Base-by-base conservation (phyloP, 37 sponge, comb jelly and placozoan genomes). In the Halisarca cf. caerulea region DNA sequence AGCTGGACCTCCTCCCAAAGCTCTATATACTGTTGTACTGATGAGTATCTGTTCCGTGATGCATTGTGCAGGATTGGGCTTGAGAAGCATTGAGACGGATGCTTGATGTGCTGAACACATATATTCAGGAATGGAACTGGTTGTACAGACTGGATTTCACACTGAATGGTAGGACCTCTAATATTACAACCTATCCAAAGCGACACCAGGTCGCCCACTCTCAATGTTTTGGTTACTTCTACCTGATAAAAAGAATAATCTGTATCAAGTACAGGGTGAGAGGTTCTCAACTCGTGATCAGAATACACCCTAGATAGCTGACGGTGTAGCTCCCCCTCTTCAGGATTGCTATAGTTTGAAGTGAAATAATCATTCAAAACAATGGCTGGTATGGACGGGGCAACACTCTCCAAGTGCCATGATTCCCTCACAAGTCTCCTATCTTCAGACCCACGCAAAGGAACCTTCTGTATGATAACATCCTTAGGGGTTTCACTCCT, bases 61-160 rank as follows among this genome's bases (percentile, higher is more conserved):
- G 92, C 92, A 25, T 83, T 61, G 21, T 59, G 24, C 0, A 88
- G 80, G 7, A 59, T 45, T 2, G 84, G 41, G 40, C 72, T 84
- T 42, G 89, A 88, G 58, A 92, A 92, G 58, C 92, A 89, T n/a
- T 86, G 80, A 14, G 92, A 82, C 14, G 92, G 89, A 40, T 83
- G 71, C 11, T 60, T 9, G 57, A 82, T 92, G 72, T 92, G 92
- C 33, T 92, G 86, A 3, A 89, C 32, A 38, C 92, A 92, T 23
- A 92, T 53, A 18, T 73, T 82, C 3, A 86, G n/a, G 32, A 66
- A 20, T 30, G 89, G 92, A 0, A 79, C 60, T 17, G 88, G 23
- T 66, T 92, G 83, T 5, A 92, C 53, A 33, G 89, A 32, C 39
- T 92, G 92, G 17, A 92, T 30, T 3, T 24, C 28, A 27, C 89